Percentiles rank a stretch among this genome's conserved stretches.
These are phyloP conservation scores for Ibycter americanus DNA, from an alignment of 2,797 vertebrate species.

Conservation along the genomic window DNA sequence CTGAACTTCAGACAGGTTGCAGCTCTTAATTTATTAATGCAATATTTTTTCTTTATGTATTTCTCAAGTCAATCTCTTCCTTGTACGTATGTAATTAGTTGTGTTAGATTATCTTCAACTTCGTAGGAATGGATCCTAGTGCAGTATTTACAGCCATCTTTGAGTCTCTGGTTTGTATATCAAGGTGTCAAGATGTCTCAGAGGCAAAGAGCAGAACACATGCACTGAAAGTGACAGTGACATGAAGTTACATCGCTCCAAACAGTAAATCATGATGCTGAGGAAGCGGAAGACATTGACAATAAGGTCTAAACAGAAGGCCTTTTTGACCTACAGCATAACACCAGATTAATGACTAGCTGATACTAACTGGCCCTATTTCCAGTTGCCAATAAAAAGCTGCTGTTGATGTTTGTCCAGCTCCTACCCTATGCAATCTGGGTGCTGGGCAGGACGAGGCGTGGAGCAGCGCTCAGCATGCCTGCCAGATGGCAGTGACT, in stretches of 20 bases:
- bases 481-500: not conserved
- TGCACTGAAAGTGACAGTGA: conserved; percentile 52
- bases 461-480: not conserved
- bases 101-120: conserved; percentile 1
- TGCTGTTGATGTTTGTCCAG: conserved; percentile 31
- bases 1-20: conserved; percentile 7
- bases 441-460: not conserved
- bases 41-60: conserved; percentile 37
- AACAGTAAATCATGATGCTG: conserved; percentile 45
- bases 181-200: conserved; percentile 69
- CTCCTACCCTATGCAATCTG: not conserved
- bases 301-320: conserved; percentile 60
- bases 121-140: not conserved
- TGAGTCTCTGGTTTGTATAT: conserved; percentile 53
- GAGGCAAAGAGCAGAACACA: conserved; percentile 58
- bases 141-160: conserved; percentile 47
- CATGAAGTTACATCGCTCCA: conserved; percentile 17
- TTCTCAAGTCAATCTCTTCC: not conserved
- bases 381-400: not conserved
- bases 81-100: not conserved
- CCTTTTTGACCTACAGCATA: conserved; percentile 52
- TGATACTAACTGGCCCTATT: conserved; percentile 12
- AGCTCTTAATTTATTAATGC: conserved; percentile 39
- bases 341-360: conserved; percentile 41
- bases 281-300: conserved; percentile 44